Conservation (phyloP, 2,797 vertebrate genomes). For the Microctenopoma stevenorrisi region DNA sequence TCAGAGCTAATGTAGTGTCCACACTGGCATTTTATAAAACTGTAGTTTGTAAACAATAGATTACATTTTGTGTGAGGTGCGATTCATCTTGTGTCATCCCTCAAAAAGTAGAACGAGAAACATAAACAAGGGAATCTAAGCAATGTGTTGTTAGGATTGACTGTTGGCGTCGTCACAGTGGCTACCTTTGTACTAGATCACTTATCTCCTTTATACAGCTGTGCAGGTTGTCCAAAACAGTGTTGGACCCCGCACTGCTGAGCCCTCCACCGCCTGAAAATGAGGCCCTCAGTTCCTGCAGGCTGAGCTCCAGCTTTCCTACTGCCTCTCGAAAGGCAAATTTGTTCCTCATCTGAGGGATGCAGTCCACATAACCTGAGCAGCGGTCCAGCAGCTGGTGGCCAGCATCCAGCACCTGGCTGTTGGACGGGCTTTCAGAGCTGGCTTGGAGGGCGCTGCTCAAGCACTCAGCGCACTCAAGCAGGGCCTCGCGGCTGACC, state of each 20-base stretch:
- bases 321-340: conserved; percentile 98
- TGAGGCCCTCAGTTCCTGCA: conserved; percentile 97
- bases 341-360: conserved; percentile 97
- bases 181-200: conserved; percentile 99
- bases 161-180: conserved; percentile 64
- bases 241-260: conserved; percentile 83
- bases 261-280: conserved; percentile 84
- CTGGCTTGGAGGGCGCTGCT: conserved; percentile 86
- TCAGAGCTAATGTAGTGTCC: conserved; percentile 78
- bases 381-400: conserved; percentile 98
- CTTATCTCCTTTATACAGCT: conserved; percentile 98
- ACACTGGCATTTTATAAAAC: conserved; percentile 80
- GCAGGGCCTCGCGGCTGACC: conserved; percentile 93
- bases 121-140: conserved; percentile 58
- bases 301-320: conserved; percentile 96
- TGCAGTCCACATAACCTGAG: conserved; percentile 99
- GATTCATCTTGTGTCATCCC: conserved; percentile 65
- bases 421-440: conserved; percentile 88
- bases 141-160: conserved; percentile 42
- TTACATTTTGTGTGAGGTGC: conserved; percentile 87
- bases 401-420: conserved; percentile 95
- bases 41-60: conserved; percentile 93
- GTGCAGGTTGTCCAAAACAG: conserved; percentile 95
- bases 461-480: conserved; percentile 93
- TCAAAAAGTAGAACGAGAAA: conserved; percentile 65